Conservation (phyloP, 2,113 vertebrate genomes). For the Thermophis baileyi region DNA sequence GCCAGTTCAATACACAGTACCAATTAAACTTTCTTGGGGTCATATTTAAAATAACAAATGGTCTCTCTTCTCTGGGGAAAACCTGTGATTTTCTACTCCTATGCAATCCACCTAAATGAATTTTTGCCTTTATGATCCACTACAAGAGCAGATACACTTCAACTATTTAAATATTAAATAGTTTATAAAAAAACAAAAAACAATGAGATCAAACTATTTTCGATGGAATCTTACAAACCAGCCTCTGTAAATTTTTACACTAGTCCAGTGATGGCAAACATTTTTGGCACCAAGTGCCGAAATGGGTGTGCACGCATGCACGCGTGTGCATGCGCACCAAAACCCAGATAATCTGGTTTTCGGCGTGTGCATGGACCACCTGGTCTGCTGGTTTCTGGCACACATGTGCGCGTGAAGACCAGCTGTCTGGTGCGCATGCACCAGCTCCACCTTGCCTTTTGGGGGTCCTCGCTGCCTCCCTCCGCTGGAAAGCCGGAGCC, state of each 20-base stretch:
- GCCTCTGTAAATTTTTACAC: not conserved
- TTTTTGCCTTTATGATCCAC: not conserved
- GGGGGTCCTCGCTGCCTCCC: no score
- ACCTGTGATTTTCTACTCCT: not conserved
- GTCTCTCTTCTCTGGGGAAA: not conserved
- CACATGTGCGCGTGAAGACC: no score
- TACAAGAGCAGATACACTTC: not conserved
- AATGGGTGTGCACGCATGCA: no score
- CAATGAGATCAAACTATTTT: not conserved
- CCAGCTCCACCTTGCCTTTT: no score
- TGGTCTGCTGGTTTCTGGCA: no score
- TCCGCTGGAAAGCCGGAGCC: no score
- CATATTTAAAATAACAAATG: not conserved
- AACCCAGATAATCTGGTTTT: no score
- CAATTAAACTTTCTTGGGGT: not conserved
- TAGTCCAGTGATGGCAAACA: no score
- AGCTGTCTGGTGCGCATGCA: no score
- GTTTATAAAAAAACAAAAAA: not conserved
- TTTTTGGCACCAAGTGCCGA: no score
- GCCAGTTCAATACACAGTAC: not conserved
- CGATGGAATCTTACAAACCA: not conserved
- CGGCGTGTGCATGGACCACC: no score
- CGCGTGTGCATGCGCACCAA: no score
- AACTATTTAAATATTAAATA: not conserved
- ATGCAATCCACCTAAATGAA: not conserved